Base-by-base conservation (phyloP, 2,888 invertebrate genomes). In the Drosophila paramelanica region DNA sequence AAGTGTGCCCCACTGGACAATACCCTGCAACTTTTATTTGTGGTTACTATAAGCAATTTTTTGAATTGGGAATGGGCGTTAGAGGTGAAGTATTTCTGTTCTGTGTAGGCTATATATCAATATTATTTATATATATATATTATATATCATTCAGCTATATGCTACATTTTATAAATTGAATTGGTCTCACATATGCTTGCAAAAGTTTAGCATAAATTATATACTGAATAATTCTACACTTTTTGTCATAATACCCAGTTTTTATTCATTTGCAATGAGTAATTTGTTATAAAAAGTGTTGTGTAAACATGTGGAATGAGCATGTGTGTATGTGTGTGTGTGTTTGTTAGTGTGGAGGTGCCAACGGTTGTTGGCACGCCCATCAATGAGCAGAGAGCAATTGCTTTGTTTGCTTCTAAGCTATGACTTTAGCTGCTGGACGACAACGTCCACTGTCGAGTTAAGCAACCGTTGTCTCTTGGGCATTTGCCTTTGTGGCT, bases 251-350 rank as follows among this genome's bases (percentile, higher is more conserved):
- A 33, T 33, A 33, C 5, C 33, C 11, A 8, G 11, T 33, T 33
- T 33, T 3, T 11, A 13, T 11, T 5, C 4, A 13, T 36, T 36
- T 36, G 13, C 13, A 13, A 36, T 36, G 36, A 1, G 36, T 36
- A 13, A 3, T 1, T 1, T 3, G 36, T 11, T 65, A 82, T 78
- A 78, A 70, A 80, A 85, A 85, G 80, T 80, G 85, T 78, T 88
- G 80, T 82, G 79, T 80, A 85, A 88, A 84, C 82, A 84, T 62
- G 71, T 72, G 67, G 73, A 50, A 73, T 67, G 69, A 58, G 62
- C 39, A 56, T 70, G 46, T 50, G 56, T n/a, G 10, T 33, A 13
- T 36, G 36, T 36, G 4, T 33, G 11, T 13, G 33, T 36, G 14
- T 43, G 33, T 25, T 3, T 31, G 8, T 13, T 23, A 23, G 33